phyloP scores from a whole-genome alignment of 1,140 invertebrate species.

The Papilio glaucus region DNA sequence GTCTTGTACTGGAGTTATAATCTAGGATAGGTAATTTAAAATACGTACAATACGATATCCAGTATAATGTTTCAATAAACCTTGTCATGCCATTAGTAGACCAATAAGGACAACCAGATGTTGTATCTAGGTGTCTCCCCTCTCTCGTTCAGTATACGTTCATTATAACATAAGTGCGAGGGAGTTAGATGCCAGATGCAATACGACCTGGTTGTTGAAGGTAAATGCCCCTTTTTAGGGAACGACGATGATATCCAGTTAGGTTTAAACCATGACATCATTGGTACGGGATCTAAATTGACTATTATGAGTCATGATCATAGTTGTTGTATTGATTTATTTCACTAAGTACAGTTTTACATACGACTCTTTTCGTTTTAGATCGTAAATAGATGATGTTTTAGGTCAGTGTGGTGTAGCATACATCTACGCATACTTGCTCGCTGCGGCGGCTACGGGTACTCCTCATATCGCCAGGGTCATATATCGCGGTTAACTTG shows the following conservation, averaged over 20 bases:
- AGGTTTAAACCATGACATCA: conserved; percentile 9
- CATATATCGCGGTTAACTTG: too few species aligned
- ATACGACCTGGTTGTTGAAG: conserved; percentile 5
- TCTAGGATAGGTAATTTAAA: not conserved
- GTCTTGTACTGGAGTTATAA: too few species aligned
- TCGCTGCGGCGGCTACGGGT: too few species aligned
- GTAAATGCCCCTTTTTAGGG: conserved; percentile 12
- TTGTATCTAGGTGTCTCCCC: not conserved
- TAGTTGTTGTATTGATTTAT: conserved; percentile 8
- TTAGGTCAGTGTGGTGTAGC: too few species aligned
- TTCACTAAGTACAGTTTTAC: too few species aligned
- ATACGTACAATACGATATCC: not conserved
- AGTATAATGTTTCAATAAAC: not conserved
- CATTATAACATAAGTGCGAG: not conserved
- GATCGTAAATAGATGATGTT: too few species aligned
- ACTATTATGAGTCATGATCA: not conserved
- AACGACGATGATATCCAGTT: not conserved
- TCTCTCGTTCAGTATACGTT: not conserved
- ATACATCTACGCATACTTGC: too few species aligned
- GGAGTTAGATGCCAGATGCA: not conserved
- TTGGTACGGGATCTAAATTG: conserved; percentile 1
- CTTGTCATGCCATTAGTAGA: not conserved
- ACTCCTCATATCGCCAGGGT: too few species aligned
- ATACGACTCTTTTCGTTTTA: too few species aligned
- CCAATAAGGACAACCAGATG: conserved; percentile 1